Evolutionary conservation across 2,113 vertebrate genomes (phyloP), one percentile per base, ranked within the genome.

Genomic region (Rhinoderma darwinii): DNA sequence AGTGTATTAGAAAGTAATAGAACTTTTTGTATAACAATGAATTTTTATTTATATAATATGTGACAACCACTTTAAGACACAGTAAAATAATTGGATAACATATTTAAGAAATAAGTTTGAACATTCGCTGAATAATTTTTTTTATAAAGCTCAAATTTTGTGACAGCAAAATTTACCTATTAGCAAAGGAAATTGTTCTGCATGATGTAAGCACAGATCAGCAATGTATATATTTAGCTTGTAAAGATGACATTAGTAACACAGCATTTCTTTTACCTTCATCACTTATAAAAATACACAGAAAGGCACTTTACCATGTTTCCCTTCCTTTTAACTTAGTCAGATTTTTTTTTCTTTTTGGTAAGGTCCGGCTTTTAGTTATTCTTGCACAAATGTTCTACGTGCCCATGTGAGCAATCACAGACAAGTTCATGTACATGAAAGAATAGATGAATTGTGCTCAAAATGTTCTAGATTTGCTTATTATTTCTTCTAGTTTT

Each of bases 201-300:
- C 72, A 85, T 90, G 89, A 92, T 90, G 88, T 88, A 88, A 91
- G 88, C 89, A 84, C 84, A 89, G 90, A 84, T 89, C 82, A 77
- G 88, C 32, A 51, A 6, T 91, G 91, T 93, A 92, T 91, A 92
- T 92, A 90, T 94, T 92, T 90, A 87, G 63, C 76, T 91, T 90
- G 86, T 78, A 90, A 90, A 88, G 79, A 90, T 92, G 91, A 90
- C 91, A 90, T 93, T 92, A 91, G 91, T 89, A 91, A 88, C 25
- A 84, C 81, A 44, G 37, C 88, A 91, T 84, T 44, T 88, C 80
- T 91, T 89, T 91, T 93, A 94, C 89, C 84, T 63, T 83, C 39
- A 87, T 90, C 88, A 90, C 91, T 92, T 93, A 91, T 82, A 83
- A 93, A 94, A 94, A 93, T 91, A 93, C 91, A 93, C 90, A 92